A percentile compares a stretch with the other conserved stretches of the same genome.
phyloP scores from a whole-genome alignment of 64 coral and sea anemone species.

The Stichodactyla helianthus region DNA sequence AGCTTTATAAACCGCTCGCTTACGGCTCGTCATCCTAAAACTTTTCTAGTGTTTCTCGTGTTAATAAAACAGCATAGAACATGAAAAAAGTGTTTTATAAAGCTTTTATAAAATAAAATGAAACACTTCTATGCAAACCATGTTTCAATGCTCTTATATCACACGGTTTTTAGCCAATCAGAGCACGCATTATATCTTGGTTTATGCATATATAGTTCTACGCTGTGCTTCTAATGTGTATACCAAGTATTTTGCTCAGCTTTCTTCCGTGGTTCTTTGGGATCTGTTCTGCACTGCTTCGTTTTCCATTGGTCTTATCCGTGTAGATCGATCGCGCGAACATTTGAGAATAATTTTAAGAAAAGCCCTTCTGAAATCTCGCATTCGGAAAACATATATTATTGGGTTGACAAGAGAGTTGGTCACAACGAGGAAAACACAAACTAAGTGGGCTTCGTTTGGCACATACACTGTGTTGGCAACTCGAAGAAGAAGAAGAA shows the following conservation, averaged over 20 bases:
- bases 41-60: too few relatives aligned
- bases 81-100: too few relatives aligned
- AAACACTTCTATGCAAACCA: too few relatives aligned
- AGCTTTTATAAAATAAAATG: too few relatives aligned
- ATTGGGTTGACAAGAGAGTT: conserved; percentile 9
- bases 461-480: background rate
- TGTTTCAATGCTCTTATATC: too few relatives aligned
- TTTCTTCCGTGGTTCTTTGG: background rate
- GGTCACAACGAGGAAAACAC: background rate
- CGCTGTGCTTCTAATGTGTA: background rate
- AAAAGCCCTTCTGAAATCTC: conserved; percentile 1
- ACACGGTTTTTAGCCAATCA: too few relatives aligned
- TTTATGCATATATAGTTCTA: too few relatives aligned
- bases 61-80: too few relatives aligned
- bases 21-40: too few relatives aligned
- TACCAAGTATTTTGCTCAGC: background rate
- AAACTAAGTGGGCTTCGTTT: background rate
- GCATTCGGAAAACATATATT: background rate
- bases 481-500: background rate
- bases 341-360: background rate
- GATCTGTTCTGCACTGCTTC: background rate
- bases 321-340: background rate
- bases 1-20: too few relatives aligned
- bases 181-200: too few relatives aligned
- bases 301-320: background rate